Conservation (phyloP, 53 echinoderm and acorn worm species). For the Stichopus horrens region DNA sequence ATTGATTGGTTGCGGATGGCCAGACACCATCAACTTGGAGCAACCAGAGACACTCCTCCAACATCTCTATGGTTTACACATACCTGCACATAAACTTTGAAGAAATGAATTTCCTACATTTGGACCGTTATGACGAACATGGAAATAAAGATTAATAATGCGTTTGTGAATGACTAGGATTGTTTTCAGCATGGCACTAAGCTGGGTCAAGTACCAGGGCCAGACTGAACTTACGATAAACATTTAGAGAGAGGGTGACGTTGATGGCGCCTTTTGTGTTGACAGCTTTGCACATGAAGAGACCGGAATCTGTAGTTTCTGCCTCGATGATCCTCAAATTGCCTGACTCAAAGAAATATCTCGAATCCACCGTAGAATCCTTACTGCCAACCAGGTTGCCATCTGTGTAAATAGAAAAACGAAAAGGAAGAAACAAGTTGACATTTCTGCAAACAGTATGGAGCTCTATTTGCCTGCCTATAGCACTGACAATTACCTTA, state of each 20-base stretch:
- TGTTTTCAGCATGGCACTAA: too few relatives aligned
- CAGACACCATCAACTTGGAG: too few relatives aligned
- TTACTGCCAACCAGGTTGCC: slow-evolving; percentile 38
- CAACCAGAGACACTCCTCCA: too few relatives aligned
- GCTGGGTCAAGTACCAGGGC: background rate
- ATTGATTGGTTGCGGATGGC: too few relatives aligned
- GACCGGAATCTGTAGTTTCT: slow-evolving; percentile 62
- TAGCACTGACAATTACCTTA: too few relatives aligned
- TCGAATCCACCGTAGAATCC: slow-evolving; percentile 23
- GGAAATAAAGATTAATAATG: too few relatives aligned
- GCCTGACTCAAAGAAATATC: slow-evolving; percentile 54
- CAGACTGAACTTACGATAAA: slow-evolving; percentile 75
- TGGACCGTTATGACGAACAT: too few relatives aligned
- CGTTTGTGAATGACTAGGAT: too few relatives aligned
- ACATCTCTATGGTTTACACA: too few relatives aligned
- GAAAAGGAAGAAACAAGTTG: background rate
- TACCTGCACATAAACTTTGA: too few relatives aligned
- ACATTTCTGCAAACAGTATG: background rate
- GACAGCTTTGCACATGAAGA: slow-evolving; percentile 76
- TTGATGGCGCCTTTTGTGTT: slow-evolving; percentile 81
- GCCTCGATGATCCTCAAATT: slow-evolving; percentile 64
- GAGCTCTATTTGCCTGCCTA: too few relatives aligned
- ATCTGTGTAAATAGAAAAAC: slow-evolving; percentile 35
- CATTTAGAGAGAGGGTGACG: slow-evolving; percentile 63
- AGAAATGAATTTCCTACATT: too few relatives aligned